Base-by-base conservation (phyloP, 2,888 invertebrate species). In the Callyntrura sp. region DNA sequence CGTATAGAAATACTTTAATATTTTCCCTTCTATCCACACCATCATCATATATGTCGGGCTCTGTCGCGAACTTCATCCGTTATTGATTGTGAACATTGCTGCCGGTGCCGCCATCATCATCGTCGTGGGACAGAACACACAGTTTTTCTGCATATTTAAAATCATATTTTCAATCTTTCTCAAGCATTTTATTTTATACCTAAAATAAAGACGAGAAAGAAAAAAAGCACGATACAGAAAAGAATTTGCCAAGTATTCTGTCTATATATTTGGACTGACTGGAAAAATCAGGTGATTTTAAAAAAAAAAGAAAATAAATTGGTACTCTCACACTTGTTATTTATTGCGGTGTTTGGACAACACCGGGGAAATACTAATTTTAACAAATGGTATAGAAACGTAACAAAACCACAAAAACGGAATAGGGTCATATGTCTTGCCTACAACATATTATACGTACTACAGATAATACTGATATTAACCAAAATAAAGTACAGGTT, bases 401-500 rank as follows among this genome's bases (percentile, higher is more conserved):
- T 79, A 79, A 60, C 28, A 79, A 60, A 60, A 57, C 48, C 12
- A 57, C 62, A 51, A n/a, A 65, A 84, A 84, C 70, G 12, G 57
- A 84, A 84, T 70, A 84, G 84, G 84, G 84, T 84, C 48, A 70
- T 51, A 23, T 35, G 73, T 57, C 70, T 70, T 84, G 84, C 70
- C 84, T 84, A 81, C 43, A 73, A 73, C 9, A 5, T 35, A 35
- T 35, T 35, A 35, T 35, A 35, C 35, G 35, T 35, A 35, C 6
- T 4, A 35, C 6, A 35, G 2, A 35, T 35, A 35, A 35, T 4
- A 4, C 35, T 35, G 6, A 35, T 35, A 35, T 35, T 35, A 4
- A 35, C 2, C 35, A 2, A 35, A 35, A 35, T 35, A 2, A 35
- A 35, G 3, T 35, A 35, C 35, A 35, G 6, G 2, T 4, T 35